Conservation (phyloP, 2,797 vertebrate genomes). For the Brotula barbata region DNA sequence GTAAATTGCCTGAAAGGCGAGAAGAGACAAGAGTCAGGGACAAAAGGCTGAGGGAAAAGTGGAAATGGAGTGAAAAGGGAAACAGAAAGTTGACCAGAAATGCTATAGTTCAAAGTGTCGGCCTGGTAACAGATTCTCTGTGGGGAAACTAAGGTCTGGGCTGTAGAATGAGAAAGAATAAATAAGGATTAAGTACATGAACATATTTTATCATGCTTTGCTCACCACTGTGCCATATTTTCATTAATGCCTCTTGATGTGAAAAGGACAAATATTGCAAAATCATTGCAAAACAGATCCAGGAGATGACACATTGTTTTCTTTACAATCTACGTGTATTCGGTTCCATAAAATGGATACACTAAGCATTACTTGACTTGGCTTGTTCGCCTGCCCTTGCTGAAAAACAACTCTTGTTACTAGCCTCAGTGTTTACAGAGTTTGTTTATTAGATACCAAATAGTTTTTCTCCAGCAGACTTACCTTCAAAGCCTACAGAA, state of each 20-base stretch:
- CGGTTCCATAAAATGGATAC: neutral
- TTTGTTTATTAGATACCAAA: constrained; percentile 56
- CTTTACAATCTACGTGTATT: neutral
- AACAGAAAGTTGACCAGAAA: constrained; percentile 28
- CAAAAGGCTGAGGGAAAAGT: constrained; percentile 60
- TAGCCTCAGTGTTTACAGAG: constrained; percentile 37
- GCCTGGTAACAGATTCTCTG: constrained; percentile 14
- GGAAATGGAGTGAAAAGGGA: constrained; percentile 39
- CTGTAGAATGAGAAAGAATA: neutral
- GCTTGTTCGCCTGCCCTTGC: constrained; percentile 30
- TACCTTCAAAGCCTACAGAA: neutral
- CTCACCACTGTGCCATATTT: neutral
- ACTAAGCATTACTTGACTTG: constrained; percentile 4
- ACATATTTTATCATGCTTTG: constrained; percentile 9
- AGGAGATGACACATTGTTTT: neutral
- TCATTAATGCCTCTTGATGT: neutral
- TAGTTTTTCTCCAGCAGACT: neutral
- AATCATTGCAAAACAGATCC: constrained; percentile 8
- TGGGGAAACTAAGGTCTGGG: neutral
- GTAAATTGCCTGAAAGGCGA: constrained; percentile 46
- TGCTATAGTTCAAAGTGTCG: constrained; percentile 45
- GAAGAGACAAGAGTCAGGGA: constrained; percentile 49
- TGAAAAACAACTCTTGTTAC: constrained; percentile 26
- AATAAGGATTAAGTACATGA: constrained; percentile 36
- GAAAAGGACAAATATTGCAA: neutral